Evolutionary conservation across 37 sponge, comb jelly and placozoan species (phyloP).

Genomic region (Geodia barretti): DNA sequence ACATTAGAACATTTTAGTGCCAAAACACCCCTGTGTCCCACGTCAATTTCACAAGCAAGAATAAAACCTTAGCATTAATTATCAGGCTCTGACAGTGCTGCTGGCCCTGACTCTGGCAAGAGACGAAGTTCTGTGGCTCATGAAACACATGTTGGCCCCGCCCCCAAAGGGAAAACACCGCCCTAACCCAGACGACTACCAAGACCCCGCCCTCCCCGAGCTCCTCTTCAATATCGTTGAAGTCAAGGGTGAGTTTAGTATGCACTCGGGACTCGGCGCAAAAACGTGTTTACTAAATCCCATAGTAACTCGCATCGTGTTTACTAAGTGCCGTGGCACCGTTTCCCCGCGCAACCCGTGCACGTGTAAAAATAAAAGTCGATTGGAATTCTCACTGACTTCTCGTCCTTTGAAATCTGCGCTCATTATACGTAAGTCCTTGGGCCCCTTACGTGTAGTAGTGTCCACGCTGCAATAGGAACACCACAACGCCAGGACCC

Average conservation of each 20-base stretch:
- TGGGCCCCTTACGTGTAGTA: too few relatives aligned
- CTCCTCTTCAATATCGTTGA: constrained; percentile 69
- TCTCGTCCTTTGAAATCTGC: too few relatives aligned
- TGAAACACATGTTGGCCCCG: constrained; percentile 53
- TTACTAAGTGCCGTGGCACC: neutral
- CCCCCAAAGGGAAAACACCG: constrained; percentile 75
- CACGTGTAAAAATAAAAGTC: neutral
- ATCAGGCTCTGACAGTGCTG: constrained; percentile 70
- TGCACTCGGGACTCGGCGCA: neutral
- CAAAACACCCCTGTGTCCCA: too few relatives aligned
- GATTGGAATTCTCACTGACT: too few relatives aligned
- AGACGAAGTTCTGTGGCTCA: constrained; percentile 89
- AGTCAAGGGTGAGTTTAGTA: constrained; percentile 46
- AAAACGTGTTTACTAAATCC: too few relatives aligned
- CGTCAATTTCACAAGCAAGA: too few relatives aligned
- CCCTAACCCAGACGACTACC: constrained; percentile 74
- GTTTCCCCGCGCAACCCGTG: neutral
- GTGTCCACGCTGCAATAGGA: too few relatives aligned
- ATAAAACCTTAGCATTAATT: too few relatives aligned
- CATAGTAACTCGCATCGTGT: too few relatives aligned
- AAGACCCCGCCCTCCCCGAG: constrained; percentile 75
- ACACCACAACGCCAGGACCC: too few relatives aligned
- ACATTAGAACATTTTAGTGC: too few relatives aligned
- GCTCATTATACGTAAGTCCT: too few relatives aligned
- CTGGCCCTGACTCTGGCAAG: constrained; percentile 75